These are phyloP conservation scores for Parotia lawesii DNA, from an alignment of 2,113 vertebrate genomes.

Conservation along the genomic window DNA sequence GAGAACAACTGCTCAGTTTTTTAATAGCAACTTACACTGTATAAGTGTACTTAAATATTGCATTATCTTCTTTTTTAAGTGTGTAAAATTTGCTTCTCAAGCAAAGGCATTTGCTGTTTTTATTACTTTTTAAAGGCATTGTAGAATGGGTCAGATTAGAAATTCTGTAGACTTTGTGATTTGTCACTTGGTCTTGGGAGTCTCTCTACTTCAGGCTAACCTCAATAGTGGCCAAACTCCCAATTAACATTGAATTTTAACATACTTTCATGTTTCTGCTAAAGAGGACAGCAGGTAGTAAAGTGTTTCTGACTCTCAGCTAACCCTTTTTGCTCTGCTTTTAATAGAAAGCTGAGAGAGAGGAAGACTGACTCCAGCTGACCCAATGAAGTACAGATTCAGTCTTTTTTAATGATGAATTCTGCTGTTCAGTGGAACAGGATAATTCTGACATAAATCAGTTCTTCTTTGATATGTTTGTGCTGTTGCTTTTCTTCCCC, in stretches of 20 bases:
- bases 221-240: not conserved
- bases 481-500: not conserved
- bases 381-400: not conserved
- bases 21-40: not conserved
- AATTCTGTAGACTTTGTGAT: not conserved
- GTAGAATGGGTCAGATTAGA: not conserved
- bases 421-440: not conserved
- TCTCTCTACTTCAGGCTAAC: not conserved
- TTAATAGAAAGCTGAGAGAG: not conserved
- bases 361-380: not conserved
- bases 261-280: not conserved
- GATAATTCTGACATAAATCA: constrained; percentile 51
- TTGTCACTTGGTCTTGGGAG: not conserved
- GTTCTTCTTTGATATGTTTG: not conserved
- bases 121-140: not conserved
- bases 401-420: constrained; percentile 23
- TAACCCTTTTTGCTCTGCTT: not conserved
- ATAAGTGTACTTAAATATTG: not conserved
- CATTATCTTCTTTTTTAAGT: not conserved
- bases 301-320: not conserved
- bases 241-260: not conserved
- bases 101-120: not conserved
- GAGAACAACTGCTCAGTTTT: not conserved
- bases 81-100: not conserved
- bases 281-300: not conserved